A percentile compares a stretch with the other conserved stretches of the same genome.
Evolutionary conservation across 2,113 vertebrate species (phyloP).

Genomic region (Mustelus asterias): DNA sequence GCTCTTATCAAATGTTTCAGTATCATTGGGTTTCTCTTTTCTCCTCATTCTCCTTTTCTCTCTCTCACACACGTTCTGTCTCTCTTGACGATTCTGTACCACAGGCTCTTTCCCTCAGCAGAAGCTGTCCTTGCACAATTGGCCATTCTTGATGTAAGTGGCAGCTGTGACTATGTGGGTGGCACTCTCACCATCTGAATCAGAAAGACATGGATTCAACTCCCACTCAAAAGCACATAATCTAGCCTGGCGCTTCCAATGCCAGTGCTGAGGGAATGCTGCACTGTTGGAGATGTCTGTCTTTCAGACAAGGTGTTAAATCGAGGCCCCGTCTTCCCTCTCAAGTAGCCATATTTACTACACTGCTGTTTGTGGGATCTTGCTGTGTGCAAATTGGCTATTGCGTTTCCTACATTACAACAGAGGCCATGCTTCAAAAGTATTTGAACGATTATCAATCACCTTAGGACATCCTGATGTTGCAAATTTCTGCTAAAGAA

Average conservation of each 20-base stretch:
- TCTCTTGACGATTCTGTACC: neutral
- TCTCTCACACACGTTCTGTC: neutral
- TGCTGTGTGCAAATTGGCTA: neutral
- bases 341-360: neutral
- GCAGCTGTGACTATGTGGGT: neutral
- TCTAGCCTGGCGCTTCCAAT: neutral
- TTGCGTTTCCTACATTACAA: neutral
- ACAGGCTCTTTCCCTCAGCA: neutral
- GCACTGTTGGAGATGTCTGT: neutral
- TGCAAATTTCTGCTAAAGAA: neutral
- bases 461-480: neutral
- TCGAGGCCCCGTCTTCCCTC: neutral
- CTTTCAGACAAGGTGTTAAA: neutral
- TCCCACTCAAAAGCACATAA: neutral
- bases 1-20: neutral
- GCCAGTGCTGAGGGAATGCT: neutral
- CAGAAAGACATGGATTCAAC: neutral
- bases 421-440: neutral
- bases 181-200: neutral
- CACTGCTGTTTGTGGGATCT: neutral
- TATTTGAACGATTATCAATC: neutral
- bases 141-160: neutral
- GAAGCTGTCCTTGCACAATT: neutral
- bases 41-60: neutral
- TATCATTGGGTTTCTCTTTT: neutral